Conservation (phyloP, 30 jellyfish, hydroid and myxozoan species). For the Hydra vulgaris region DNA sequence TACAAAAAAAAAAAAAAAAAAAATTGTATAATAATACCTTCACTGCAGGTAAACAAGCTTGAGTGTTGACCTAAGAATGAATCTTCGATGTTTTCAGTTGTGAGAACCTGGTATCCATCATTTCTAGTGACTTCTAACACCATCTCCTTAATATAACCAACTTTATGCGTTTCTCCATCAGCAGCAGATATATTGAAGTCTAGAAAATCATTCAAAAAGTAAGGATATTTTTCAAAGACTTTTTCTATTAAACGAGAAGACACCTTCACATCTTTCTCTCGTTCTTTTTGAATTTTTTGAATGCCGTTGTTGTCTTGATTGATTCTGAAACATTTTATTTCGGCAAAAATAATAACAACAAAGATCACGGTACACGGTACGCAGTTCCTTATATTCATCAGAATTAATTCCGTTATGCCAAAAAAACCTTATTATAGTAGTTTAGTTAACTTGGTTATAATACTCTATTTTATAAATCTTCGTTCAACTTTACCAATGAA, state of each 20-base stretch:
- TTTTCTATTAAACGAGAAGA: not conserved
- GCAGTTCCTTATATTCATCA: not conserved
- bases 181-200: slow-evolving; percentile 7
- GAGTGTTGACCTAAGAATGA: slow-evolving; percentile 7
- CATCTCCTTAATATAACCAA: slow-evolving; percentile 1
- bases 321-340: not conserved
- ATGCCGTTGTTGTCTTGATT: not conserved
- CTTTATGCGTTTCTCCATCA: slow-evolving; percentile 2
- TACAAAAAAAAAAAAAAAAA: too few species aligned
- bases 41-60: not conserved
- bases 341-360: not conserved
- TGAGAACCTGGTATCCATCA: not conserved
- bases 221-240: not conserved
- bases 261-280: not conserved
- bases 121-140: slow-evolving; percentile 5
- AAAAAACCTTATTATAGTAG: not conserved
- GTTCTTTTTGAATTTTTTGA: not conserved
- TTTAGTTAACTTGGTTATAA: not conserved
- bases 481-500: not conserved
- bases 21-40: too few species aligned
- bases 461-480: not conserved
- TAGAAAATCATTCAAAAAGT: not conserved
- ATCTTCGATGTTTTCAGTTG: slow-evolving; percentile 2
- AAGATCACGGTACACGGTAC: not conserved
- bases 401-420: not conserved